Conservation (phyloP, 1,140 invertebrate species). For the Drosophila tristis region DNA sequence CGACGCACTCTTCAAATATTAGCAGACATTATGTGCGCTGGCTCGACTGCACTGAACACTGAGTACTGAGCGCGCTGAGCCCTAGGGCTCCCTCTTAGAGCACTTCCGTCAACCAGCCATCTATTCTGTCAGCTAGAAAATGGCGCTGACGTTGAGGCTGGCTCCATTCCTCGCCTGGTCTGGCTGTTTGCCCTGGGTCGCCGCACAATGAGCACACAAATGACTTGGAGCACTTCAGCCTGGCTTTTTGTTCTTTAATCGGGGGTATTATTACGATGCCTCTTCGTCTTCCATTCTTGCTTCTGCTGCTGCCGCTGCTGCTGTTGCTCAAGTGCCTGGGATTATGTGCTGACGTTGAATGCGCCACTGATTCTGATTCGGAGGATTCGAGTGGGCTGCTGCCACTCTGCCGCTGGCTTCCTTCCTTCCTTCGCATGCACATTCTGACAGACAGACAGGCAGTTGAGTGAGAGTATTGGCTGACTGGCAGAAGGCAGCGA, state of each 20-base stretch:
- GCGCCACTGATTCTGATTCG: slow-evolving; percentile 63
- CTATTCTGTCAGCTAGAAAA: not conserved
- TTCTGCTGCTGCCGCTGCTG: slow-evolving; percentile 15
- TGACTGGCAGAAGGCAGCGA: not conserved
- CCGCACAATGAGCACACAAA: slow-evolving; percentile 73
- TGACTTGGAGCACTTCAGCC: slow-evolving; percentile 74
- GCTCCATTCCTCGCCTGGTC: too few species aligned
- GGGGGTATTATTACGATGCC: slow-evolving; percentile 68
- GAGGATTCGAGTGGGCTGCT: too few species aligned
- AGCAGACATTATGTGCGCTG: slow-evolving; percentile 72
- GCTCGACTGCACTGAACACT: slow-evolving; percentile 52
- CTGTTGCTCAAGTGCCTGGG: slow-evolving; percentile 60
- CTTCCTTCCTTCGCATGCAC: not conserved
- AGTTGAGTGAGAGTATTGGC: too few species aligned
- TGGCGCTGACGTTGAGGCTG: too few species aligned
- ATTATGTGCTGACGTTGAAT: slow-evolving; percentile 78
- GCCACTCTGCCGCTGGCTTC: slow-evolving; percentile 17
- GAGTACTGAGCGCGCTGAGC: too few species aligned
- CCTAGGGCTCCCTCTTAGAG: slow-evolving; percentile 38
- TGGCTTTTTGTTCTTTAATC: slow-evolving; percentile 75
- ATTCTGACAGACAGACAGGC: too few species aligned
- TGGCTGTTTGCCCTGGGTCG: slow-evolving; percentile 24
- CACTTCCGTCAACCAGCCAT: slow-evolving; percentile 37
- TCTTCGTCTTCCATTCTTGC: slow-evolving; percentile 39
- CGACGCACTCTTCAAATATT: slow-evolving; percentile 79